These are phyloP conservation scores for Oceanodroma tethys DNA, from an alignment of 2,113 vertebrate genomes.

Conservation along the genomic window DNA sequence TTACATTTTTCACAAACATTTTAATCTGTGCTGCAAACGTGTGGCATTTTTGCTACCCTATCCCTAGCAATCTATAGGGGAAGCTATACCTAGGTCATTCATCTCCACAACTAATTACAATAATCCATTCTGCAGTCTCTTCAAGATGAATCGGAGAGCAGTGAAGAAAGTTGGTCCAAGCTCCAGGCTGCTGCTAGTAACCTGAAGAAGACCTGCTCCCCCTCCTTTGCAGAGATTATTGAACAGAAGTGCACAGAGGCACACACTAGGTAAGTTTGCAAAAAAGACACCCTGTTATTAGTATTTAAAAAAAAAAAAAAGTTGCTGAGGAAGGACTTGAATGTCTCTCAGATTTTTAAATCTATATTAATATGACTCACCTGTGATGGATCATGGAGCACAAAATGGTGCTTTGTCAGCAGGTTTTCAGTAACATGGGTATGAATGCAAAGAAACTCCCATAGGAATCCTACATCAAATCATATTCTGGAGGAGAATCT, in stretches of 20 bases:
- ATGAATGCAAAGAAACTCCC: not conserved
- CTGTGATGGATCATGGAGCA: not conserved
- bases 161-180: conserved; percentile 72
- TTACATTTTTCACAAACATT: not conserved
- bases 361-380: not conserved
- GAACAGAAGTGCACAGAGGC: conserved; percentile 60
- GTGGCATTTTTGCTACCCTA: not conserved
- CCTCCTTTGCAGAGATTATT: conserved; percentile 70
- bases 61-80: not conserved
- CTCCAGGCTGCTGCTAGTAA: conserved; percentile 59
- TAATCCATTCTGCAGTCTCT: conserved; percentile 71
- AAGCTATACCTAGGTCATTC: not conserved
- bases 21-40: not conserved
- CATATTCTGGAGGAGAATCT: not conserved
- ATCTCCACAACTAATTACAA: not conserved
- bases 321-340: not conserved
- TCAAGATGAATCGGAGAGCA: conserved; percentile 72
- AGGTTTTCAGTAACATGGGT: not conserved
- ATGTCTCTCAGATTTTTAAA: not conserved
- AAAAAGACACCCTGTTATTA: not conserved
- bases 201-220: conserved; percentile 71
- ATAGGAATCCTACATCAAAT: not conserved
- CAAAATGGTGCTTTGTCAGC: not conserved
- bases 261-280: conserved; percentile 68
- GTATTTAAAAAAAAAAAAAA: not conserved